These are phyloP conservation scores for Astur gentilis DNA, from an alignment of 2,113 vertebrate species.

Conservation along the genomic window DNA sequence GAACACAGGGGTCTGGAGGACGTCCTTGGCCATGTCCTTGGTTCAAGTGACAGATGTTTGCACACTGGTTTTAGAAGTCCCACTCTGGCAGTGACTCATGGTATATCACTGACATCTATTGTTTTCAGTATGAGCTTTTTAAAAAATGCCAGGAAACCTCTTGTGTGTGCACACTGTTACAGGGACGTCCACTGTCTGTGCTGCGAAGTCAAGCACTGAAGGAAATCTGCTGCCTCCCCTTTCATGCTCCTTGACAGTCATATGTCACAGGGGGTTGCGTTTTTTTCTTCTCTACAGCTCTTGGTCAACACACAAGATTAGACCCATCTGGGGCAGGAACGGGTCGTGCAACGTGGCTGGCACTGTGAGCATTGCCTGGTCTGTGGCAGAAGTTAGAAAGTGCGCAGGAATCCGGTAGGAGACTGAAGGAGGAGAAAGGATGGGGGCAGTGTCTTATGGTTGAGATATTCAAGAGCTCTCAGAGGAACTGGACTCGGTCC, in stretches of 20 bases:
- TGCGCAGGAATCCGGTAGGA: rapidly evolving
- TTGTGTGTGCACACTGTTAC: neutral
- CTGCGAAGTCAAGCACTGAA: neutral
- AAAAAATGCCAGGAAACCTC: neutral
- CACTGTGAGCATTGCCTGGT: neutral
- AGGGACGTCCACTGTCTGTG: neutral
- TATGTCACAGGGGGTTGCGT: neutral
- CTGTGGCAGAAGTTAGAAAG: neutral
- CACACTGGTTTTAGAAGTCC: neutral
- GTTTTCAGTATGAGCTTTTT: neutral
- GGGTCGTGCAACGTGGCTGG: rapidly evolving
- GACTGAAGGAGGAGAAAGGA: neutral
- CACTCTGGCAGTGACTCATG: neutral
- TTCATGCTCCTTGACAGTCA: neutral
- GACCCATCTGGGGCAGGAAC: neutral
- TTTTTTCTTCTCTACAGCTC: neutral
- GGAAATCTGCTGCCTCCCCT: neutral
- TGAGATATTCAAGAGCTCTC: neutral
- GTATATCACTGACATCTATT: neutral
- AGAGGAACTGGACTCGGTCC: neutral
- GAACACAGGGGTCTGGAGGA: neutral
- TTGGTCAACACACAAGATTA: neutral
- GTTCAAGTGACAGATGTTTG: neutral
- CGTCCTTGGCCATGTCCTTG: neutral
- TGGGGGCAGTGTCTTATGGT: neutral